phyloP scores from a whole-genome alignment of 2,113 vertebrate species.

The Pollachius pollachius region DNA sequence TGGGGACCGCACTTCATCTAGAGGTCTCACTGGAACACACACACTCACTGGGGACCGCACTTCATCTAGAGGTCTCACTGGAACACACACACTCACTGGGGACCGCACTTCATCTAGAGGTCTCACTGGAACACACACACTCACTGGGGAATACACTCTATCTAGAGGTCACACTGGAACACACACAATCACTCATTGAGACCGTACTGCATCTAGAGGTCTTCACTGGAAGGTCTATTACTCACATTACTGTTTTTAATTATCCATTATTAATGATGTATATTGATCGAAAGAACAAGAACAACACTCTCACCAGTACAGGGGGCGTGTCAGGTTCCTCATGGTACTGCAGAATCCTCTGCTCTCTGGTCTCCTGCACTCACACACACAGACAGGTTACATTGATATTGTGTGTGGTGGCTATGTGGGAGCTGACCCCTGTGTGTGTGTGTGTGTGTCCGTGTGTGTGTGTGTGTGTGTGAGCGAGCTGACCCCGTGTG shows the following conservation, averaged over 20 bases:
- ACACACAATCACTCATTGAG: not conserved
- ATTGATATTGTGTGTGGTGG: no score
- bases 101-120: not conserved
- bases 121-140: not conserved
- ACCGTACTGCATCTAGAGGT: not conserved
- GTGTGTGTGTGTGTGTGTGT: no score
- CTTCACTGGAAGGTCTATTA: not conserved
- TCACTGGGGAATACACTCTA: no score
- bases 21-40: not conserved
- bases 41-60: not conserved
- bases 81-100: not conserved
- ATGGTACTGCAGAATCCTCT: slow-evolving; percentile 82
- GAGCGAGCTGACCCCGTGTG: no score
- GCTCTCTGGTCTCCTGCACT: slow-evolving; percentile 82
- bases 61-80: not conserved
- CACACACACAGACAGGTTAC: no score
- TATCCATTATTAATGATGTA: not conserved
- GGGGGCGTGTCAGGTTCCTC: slow-evolving; percentile 78
- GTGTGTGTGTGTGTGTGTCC: no score
- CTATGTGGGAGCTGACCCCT: no score
- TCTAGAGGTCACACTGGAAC: no score
- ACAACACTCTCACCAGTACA: slow-evolving; percentile 74
- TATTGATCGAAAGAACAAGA: not conserved
- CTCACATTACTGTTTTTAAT: no score
- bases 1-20: not conserved